Conservation (phyloP, 2,113 vertebrate species). For the Perccottus glenii region DNA sequence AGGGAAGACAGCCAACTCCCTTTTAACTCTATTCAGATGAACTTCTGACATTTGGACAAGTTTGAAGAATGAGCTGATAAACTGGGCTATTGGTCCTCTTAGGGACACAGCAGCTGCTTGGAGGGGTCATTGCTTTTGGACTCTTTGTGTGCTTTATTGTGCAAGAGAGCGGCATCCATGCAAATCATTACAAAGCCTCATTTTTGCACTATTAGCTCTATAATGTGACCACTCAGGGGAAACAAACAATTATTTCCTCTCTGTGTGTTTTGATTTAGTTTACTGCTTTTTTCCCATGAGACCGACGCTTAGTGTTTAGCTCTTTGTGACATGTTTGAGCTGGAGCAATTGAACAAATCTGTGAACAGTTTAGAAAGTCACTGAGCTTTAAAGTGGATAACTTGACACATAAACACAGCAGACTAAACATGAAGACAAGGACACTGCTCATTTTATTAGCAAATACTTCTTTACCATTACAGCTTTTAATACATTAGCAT, state of each 20-base stretch:
- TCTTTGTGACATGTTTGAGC: conserved; percentile 38
- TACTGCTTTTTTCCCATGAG: conserved; percentile 20
- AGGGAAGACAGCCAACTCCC: conserved; percentile 37
- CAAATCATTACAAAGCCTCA: conserved; percentile 35
- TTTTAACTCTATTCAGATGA: conserved; percentile 70
- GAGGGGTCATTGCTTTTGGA: conserved; percentile 26
- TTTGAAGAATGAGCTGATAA: conserved; percentile 30
- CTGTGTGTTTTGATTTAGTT: conserved; percentile 40
- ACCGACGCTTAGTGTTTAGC: conserved; percentile 26
- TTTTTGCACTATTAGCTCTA: conserved; percentile 36
- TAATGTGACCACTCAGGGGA: conserved; percentile 38
- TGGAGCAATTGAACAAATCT: conserved; percentile 32
- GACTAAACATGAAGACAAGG: conserved; percentile 8
- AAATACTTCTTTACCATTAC: too few relatives aligned
- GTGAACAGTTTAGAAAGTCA: conserved; percentile 19
- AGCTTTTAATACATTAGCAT: too few relatives aligned
- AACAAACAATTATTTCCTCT: conserved; percentile 54
- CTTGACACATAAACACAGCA: conserved; percentile 15
- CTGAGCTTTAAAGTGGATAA: conserved; percentile 3
- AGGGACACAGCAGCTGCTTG: conserved; percentile 55
- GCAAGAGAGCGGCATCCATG: conserved; percentile 45
- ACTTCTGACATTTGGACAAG: conserved; percentile 48
- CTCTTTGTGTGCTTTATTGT: conserved; percentile 48
- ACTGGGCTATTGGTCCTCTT: conserved; percentile 35
- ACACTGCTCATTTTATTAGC: too few relatives aligned